A percentile compares a stretch with the other conserved stretches of the same genome.
phyloP scores from a whole-genome alignment of 1,140 invertebrate genomes.

The Papilio polytes region DNA sequence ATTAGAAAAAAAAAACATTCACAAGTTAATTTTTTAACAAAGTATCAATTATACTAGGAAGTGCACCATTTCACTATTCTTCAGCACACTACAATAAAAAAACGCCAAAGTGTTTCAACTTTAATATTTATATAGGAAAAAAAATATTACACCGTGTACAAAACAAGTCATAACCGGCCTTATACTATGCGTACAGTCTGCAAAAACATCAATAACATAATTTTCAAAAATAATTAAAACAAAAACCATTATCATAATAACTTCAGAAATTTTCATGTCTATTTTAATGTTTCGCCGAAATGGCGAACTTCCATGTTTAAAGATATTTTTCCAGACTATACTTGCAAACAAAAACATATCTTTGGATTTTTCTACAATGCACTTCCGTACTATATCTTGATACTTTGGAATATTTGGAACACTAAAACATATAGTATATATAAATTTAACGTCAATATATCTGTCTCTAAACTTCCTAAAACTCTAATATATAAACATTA shows the following conservation, averaged over 20 bases:
- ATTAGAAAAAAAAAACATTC: conserved; percentile 51
- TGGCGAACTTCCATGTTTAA: conserved; percentile 32
- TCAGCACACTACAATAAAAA: conserved; percentile 76
- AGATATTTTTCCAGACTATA: conserved; percentile 18
- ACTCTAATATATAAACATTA: conserved; percentile 2
- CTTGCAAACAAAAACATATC: conserved; percentile 40
- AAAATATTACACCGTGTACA: conserved; percentile 45
- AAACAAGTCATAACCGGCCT: conserved; percentile 43
- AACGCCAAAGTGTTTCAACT: conserved; percentile 47
- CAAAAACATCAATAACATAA: conserved; percentile 21
- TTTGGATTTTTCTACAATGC: conserved; percentile 61
- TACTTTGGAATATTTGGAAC: conserved; percentile 49
- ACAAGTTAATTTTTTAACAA: conserved; percentile 44
- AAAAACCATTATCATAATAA: conserved; percentile 7
- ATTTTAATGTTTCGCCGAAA: too few species aligned
- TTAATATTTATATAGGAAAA: conserved; percentile 51
- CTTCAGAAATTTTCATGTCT: conserved; percentile 6
- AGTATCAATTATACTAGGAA: conserved; percentile 75
- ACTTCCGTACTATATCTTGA: conserved; percentile 69
- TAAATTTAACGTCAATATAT: background rate
- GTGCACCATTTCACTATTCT: conserved; percentile 84
- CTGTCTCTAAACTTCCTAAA: too few species aligned
- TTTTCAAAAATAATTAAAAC: background rate
- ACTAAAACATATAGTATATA: conserved; percentile 16
- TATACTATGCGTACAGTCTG: conserved; percentile 36